Evolutionary conservation across 2,888 invertebrate genomes (phyloP).

Genomic region (Leistus spinibarbis): DNA sequence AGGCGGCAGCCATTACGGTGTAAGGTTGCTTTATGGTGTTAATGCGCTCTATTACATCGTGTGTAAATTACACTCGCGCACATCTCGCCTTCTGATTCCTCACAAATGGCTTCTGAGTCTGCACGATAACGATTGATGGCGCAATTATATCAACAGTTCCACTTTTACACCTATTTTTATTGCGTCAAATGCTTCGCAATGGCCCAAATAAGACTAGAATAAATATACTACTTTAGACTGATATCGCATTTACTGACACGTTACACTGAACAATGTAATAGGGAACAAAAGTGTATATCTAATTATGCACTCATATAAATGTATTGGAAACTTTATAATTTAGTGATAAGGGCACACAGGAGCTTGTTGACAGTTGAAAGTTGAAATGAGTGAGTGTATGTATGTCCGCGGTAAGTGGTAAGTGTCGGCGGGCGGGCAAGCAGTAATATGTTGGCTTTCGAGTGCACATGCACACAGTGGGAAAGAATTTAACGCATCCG

Average conservation of each 20-base stretch:
- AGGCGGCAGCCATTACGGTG: constrained; percentile 53
- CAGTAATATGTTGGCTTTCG: not conserved
- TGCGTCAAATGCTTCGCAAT: no score
- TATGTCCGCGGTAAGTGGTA: no score
- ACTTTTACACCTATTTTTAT: not conserved
- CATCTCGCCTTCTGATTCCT: not conserved
- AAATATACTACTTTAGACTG: no score
- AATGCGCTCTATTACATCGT: constrained; percentile 57
- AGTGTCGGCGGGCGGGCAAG: constrained; percentile 22
- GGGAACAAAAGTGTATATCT: no score
- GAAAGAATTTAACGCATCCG: constrained; percentile 39
- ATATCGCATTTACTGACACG: no score
- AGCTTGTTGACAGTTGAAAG: no score
- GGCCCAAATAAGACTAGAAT: no score
- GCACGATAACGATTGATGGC: not conserved
- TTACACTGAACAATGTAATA: no score
- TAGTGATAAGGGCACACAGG: no score
- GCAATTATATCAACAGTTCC: not conserved
- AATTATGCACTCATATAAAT: no score
- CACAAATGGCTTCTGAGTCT: not conserved
- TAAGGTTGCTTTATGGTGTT: constrained; percentile 60
- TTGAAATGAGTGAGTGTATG: no score
- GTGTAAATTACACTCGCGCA: constrained; percentile 52
- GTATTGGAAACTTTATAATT: no score
- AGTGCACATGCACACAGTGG: constrained; percentile 13